These are phyloP conservation scores for Neodiprion virginianus DNA, from an alignment of 1,140 invertebrate genomes.

Conservation along the genomic window DNA sequence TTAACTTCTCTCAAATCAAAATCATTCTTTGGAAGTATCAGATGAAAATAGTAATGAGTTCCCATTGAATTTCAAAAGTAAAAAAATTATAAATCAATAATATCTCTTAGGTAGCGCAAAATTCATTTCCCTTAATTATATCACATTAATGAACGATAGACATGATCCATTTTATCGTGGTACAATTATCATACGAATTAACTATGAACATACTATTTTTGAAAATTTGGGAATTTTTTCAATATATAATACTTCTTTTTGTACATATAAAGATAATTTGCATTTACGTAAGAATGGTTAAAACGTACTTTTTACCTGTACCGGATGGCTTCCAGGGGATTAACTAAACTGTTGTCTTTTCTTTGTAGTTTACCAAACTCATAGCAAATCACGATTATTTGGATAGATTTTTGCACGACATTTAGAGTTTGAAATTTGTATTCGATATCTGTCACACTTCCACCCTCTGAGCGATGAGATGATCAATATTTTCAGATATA, in stretches of 20 bases:
- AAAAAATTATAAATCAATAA: neutral
- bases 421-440: neutral
- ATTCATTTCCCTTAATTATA: neutral
- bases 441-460: neutral
- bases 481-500: neutral
- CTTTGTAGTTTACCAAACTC: neutral
- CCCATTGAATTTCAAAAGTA: neutral
- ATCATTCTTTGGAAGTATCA: neutral
- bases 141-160: neutral
- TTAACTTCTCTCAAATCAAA: neutral
- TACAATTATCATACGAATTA: neutral
- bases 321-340: neutral
- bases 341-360: neutral
- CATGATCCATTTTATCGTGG: neutral
- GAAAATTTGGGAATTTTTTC: neutral
- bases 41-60: neutral
- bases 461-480: neutral
- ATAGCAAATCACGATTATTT: neutral
- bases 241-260: neutral
- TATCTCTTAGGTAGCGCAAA: neutral
- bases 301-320: neutral
- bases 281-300: conserved; percentile 6
- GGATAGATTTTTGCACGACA: neutral
- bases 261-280: neutral
- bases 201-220: neutral